Evolutionary conservation across 2,113 vertebrate species (phyloP).

Genomic region (Laticauda laticaudata): DNA sequence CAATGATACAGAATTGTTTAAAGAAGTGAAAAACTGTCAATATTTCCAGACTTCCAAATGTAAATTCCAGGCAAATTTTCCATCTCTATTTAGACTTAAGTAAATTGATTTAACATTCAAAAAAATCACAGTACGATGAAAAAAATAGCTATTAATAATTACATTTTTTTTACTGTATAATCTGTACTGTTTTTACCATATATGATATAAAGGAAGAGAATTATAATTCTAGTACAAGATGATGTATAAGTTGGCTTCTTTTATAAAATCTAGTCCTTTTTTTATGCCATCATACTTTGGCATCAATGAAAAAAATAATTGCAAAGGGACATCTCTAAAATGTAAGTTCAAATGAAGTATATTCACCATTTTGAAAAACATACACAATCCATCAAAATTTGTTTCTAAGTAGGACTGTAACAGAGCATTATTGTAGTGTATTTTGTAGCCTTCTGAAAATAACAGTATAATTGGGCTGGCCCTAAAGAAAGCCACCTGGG

Average conservation of each 20-base stretch:
- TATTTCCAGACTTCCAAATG: not conserved
- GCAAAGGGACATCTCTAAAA: not conserved
- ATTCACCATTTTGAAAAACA: not conserved
- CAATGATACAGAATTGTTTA: not conserved
- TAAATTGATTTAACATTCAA: not conserved
- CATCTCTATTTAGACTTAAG: not conserved
- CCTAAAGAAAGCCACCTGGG: not conserved
- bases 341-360: not conserved
- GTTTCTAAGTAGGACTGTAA: not conserved
- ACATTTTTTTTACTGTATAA: constrained; percentile 49
- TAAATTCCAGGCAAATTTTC: not conserved
- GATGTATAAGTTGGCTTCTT: not conserved
- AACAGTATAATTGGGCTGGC: not conserved
- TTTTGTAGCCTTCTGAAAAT: not conserved
- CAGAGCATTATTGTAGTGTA: not conserved
- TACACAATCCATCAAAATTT: accelerated
- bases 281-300: constrained; percentile 14
- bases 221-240: not conserved
- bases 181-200: constrained; percentile 26
- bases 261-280: not conserved
- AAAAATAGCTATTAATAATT: not conserved
- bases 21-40: not conserved
- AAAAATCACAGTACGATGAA: not conserved
- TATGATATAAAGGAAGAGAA: not conserved
- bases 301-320: not conserved